Percentiles rank a stretch among this genome's conserved stretches.
Evolutionary conservation across 2,888 invertebrate species (phyloP).

Genomic region (Griposia aprilina): DNA sequence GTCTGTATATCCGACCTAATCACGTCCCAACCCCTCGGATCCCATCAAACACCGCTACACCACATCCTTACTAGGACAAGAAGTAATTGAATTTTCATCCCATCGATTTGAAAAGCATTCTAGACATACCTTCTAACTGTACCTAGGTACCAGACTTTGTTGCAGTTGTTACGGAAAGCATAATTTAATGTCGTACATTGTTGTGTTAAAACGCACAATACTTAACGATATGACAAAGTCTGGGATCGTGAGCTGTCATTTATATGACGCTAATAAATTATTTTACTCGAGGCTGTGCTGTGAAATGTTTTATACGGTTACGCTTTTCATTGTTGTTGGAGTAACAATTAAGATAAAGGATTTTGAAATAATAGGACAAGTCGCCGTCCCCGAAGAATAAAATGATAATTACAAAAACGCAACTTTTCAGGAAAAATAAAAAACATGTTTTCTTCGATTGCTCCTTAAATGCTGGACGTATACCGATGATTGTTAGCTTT

Average conservation of each 20-base stretch:
- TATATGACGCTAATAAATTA: constrained; percentile 59
- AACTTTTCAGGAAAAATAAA: no score
- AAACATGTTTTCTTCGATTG: no score
- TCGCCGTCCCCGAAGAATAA: no score
- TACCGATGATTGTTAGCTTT: no score
- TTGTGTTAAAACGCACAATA: constrained; percentile 58
- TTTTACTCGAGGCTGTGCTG: constrained; percentile 4
- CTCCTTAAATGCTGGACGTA: no score
- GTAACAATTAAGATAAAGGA: constrained; percentile 15
- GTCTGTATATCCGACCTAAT: constrained; percentile 36
- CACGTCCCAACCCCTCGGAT: constrained; percentile 5
- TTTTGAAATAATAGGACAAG: background rate
- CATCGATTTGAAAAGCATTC: constrained; percentile 59
- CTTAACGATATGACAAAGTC: constrained; percentile 52
- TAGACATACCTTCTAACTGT: constrained; percentile 49
- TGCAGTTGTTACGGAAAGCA: constrained; percentile 47
- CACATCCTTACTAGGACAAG: constrained; percentile 37
- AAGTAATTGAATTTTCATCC: constrained; percentile 58
- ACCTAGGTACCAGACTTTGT: constrained; percentile 43
- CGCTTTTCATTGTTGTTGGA: constrained; percentile 34
- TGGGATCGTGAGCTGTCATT: constrained; percentile 55
- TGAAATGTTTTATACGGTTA: constrained; percentile 35
- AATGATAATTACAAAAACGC: no score
- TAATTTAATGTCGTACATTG: constrained; percentile 60
- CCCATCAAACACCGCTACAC: constrained; percentile 35